A percentile compares a stretch with the other conserved stretches of the same genome.
Conservation (phyloP, 2,888 invertebrate genomes). For the Noctua janthina region DNA sequence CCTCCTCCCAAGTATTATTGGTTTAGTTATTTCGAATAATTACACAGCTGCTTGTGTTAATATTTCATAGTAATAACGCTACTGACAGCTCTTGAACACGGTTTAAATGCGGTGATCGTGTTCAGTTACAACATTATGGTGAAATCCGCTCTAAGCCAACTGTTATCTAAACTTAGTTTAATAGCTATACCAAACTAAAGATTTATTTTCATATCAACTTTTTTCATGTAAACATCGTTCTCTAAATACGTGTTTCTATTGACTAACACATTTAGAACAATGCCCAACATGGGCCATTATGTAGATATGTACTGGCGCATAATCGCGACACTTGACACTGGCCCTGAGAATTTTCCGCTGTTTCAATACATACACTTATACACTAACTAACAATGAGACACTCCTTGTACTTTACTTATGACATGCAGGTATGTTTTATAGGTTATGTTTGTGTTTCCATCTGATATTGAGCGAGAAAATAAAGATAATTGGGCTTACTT, state of each 20-base stretch:
- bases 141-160: background rate
- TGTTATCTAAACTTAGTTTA: background rate
- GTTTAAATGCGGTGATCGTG: background rate
- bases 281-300: constrained; percentile 26
- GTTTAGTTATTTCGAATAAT: background rate
- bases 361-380: constrained; percentile 28
- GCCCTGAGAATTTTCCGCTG: constrained; percentile 54
- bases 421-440: background rate
- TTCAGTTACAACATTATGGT: background rate
- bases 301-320: constrained; percentile 17
- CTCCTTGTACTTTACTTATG: constrained; percentile 29
- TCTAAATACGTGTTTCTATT: constrained; percentile 14
- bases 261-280: constrained; percentile 33
- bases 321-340: constrained; percentile 47
- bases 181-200: background rate
- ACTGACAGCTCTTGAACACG: background rate
- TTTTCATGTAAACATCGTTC: background rate
- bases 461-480: background rate
- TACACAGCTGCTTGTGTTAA: background rate
- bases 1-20: background rate
- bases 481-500: no score
- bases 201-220: background rate
- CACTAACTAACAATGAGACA: background rate
- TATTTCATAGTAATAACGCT: background rate
- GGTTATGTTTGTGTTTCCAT: background rate